Evolutionary conservation across 2,797 vertebrate species (phyloP).

Genomic region (Galagoides demidoff): DNA sequence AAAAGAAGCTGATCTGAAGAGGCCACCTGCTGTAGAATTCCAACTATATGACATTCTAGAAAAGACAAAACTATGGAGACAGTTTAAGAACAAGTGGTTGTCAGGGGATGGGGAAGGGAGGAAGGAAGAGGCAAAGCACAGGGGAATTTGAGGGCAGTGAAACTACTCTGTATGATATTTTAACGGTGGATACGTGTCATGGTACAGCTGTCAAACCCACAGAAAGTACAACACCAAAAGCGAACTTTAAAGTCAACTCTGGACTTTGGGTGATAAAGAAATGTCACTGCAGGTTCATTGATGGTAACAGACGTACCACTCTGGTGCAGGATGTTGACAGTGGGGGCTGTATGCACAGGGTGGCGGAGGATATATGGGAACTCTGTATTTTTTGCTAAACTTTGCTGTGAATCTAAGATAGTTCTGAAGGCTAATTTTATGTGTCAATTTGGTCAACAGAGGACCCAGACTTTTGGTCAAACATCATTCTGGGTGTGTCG

Average conservation of each 20-base stretch:
- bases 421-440: not conserved
- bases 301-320: accelerated
- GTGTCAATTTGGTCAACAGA: too few relatives aligned
- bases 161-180: not conserved
- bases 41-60: not conserved
- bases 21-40: not conserved
- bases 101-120: not conserved
- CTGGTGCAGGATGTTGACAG: not conserved
- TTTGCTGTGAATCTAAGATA: not conserved
- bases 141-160: not conserved
- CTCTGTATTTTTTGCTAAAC: not conserved
- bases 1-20: not conserved
- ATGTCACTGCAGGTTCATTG: too few relatives aligned
- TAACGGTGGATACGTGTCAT: too few relatives aligned
- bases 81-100: not conserved
- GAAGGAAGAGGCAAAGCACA: not conserved
- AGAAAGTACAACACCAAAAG: not conserved
- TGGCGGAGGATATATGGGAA: not conserved
- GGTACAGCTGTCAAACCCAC: not conserved
- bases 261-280: too few relatives aligned
- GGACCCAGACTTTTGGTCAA: too few relatives aligned
- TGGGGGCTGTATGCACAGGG: not conserved
- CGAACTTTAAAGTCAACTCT: not conserved
- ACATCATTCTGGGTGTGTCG: too few relatives aligned
- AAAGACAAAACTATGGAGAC: not conserved